Evolutionary conservation across 2,113 vertebrate genomes (phyloP).

Genomic region (Paramormyrops kingsleyae): DNA sequence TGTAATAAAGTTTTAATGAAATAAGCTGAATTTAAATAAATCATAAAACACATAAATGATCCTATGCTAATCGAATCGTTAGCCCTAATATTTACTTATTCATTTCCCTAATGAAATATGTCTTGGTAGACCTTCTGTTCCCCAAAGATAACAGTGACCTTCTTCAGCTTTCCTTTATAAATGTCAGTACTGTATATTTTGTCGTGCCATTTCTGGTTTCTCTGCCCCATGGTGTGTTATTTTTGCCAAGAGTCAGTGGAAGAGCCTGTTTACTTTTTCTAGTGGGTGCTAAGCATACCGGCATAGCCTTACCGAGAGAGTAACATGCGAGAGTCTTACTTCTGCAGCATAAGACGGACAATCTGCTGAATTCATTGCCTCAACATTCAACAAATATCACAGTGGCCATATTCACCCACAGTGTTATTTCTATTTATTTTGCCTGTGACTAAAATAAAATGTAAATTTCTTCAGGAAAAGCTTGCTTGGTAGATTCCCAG

Average conservation of each 20-base stretch:
- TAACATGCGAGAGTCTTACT: background rate
- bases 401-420: background rate
- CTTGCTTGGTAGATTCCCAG: background rate
- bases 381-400: background rate
- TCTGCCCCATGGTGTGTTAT: background rate
- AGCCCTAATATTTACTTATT: constrained; percentile 17
- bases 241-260: background rate
- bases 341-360: background rate
- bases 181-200: constrained; percentile 27
- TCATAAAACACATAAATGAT: background rate
- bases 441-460: background rate
- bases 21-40: background rate
- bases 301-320: background rate
- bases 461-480: background rate
- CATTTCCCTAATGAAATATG: background rate
- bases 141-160: constrained; percentile 17
- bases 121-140: constrained; percentile 16
- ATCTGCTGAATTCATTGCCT: background rate
- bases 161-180: constrained; percentile 12
- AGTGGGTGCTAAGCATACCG: background rate
- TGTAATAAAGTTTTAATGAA: background rate
- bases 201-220: background rate
- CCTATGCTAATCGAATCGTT: constrained; percentile 11
- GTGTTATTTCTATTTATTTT: background rate
- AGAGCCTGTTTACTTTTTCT: background rate